A percentile compares a stretch with the other conserved stretches of the same genome.
Evolutionary conservation across 2,797 vertebrate species (phyloP).

Genomic region (Poliocrania exsul): DNA sequence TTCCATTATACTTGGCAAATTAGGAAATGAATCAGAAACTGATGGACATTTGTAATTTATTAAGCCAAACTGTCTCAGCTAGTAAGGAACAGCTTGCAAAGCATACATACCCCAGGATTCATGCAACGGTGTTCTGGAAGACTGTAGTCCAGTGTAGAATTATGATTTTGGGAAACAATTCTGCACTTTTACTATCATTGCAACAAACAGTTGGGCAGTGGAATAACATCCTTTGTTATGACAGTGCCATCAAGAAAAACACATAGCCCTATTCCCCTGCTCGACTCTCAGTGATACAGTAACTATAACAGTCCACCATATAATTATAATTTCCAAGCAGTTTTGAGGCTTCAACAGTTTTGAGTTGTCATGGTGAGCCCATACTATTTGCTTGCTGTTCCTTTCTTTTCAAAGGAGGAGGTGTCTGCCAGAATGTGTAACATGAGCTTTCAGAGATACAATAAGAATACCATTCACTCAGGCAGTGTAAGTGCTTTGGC

Average conservation of each 20-base stretch:
- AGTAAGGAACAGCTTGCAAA: neutral
- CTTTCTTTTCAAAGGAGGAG: neutral
- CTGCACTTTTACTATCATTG: neutral
- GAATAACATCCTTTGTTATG: neutral
- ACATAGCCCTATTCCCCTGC: neutral
- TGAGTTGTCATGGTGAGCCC: neutral
- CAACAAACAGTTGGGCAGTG: neutral
- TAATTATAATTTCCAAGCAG: neutral
- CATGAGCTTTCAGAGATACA: neutral
- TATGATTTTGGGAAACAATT: neutral
- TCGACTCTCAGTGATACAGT: neutral
- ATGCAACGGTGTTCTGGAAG: neutral
- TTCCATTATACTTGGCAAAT: conserved; percentile 15
- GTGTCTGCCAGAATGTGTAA: neutral
- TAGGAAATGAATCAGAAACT: conserved; percentile 12
- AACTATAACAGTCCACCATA: neutral
- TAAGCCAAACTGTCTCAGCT: neutral
- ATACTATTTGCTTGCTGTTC: neutral
- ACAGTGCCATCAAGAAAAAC: neutral
- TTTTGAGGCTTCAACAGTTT: neutral
- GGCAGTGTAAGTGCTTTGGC: conserved; percentile 10
- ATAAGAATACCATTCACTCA: neutral
- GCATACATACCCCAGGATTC: neutral
- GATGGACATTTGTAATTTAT: conserved; percentile 11
- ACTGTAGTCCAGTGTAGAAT: neutral